Evolutionary conservation across 2,888 invertebrate species (phyloP), one percentile per base, ranked within the genome.

Genomic region (Electrophaes corylata): DNA sequence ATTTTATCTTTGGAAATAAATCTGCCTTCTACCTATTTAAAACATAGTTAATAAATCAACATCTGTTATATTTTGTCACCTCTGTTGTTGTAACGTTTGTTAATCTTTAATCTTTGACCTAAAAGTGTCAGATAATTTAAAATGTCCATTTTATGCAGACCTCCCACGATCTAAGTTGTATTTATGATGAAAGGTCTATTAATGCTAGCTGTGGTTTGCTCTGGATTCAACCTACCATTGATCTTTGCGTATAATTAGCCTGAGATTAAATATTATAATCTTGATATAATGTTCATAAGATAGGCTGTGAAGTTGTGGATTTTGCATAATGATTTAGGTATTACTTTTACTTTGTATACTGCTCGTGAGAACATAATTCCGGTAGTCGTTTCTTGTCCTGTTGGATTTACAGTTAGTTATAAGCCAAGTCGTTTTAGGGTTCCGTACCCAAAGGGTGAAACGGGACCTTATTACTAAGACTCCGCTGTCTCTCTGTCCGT

Each of bases 51-150:
- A 76, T 78, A 72, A 68, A 76, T 79, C 73, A 78, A 62, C 52
- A 68, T 72, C 72, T 14, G 63, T 65, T 64, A 59, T 63, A 65
- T 78, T 76, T 72, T 70, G 72, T 70, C 70, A 64, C 69, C 63
- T 64, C 68, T 57, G 56, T 65, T 64, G 71, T 71, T 67, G 70
- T 69, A 59, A 43, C 65, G 50, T 57, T 46, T 54, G 45, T 61
- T 75, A 70, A 75, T 67, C 61, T 59, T 39, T 69, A 73, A 72
- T 72, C 75, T 71, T 64, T 68, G 75, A 60, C 72, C 77, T 67
- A 74, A 67, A 78, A 74, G 67, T 65, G 64, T 65, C 67, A 65
- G 59, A 67, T 67, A 59, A 67, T 64, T 58, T 57, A 51, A 66
- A 64, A 62, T 18, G 37, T 49, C 75, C 71, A 70, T 16, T 48